These are phyloP conservation scores for Tragelaphus imberbis DNA, from an alignment of 2,113 vertebrate genomes.

Conservation along the genomic window DNA sequence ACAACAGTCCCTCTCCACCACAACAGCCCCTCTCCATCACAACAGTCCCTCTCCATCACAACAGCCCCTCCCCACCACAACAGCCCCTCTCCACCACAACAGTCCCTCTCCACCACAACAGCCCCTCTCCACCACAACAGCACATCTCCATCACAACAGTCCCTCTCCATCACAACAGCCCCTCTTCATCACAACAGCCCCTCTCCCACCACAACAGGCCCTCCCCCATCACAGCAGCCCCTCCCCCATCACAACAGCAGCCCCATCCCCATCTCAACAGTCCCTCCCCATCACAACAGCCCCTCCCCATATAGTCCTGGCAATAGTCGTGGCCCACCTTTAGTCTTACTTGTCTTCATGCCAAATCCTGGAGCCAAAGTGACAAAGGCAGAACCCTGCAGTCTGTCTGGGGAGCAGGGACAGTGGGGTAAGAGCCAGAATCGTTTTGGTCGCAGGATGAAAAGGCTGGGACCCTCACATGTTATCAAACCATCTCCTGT, in stretches of 20 bases:
- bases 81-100: neutral
- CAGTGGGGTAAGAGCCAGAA: neutral
- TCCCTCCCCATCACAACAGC: neutral
- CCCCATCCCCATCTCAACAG: neutral
- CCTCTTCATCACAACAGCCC: fast-evolving
- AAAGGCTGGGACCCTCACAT: neutral
- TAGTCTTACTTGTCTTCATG: fast-evolving
- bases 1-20: fast-evolving
- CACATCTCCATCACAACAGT: fast-evolving
- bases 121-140: fast-evolving
- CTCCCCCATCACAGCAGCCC: neutral
- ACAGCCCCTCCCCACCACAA: neutral
- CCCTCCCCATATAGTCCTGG: neutral
- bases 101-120: fast-evolving
- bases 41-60: fast-evolving
- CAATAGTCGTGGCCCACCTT: neutral
- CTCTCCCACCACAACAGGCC: fast-evolving
- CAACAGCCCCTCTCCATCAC: fast-evolving
- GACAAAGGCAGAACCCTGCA: neutral
- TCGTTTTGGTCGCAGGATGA: fast-evolving
- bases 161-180: fast-evolving
- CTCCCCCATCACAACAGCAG: neutral
- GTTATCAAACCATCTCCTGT: neutral
- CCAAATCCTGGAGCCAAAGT: neutral
- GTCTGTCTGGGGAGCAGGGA: neutral